A percentile compares a stretch with the other conserved stretches of the same genome.
These are phyloP conservation scores for Melinaea menophilus DNA, from an alignment of 2,888 invertebrate genomes.

Conservation along the genomic window DNA sequence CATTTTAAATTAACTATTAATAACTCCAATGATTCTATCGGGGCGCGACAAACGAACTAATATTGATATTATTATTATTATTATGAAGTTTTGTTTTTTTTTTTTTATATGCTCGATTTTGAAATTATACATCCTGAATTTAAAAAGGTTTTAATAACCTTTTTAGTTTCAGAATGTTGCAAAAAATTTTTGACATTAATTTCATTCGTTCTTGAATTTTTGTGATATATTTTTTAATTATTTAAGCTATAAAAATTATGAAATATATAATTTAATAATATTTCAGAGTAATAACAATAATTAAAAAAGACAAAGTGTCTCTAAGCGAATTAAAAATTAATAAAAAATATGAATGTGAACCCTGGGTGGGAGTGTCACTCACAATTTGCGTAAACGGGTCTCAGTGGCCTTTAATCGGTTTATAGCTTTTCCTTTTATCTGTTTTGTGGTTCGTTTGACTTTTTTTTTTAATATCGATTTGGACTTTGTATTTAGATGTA, in stretches of 20 bases:
- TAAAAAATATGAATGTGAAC: constrained; percentile 34
- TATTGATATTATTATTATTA: constrained; percentile 11
- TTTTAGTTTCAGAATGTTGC: too few species aligned
- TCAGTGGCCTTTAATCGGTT: constrained; percentile 59
- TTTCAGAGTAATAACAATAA: neutral
- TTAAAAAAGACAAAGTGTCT: constrained; percentile 18
- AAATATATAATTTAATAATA: neutral
- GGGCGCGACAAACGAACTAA: constrained; percentile 49
- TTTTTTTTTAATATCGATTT: neutral
- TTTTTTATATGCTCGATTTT: too few species aligned
- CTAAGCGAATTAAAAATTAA: constrained; percentile 29
- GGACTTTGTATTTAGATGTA: too few species aligned
- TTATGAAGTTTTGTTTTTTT: neutral
- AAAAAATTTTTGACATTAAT: too few species aligned
- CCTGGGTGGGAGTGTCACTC: constrained; percentile 53
- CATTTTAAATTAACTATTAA: constrained; percentile 71
- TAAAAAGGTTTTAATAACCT: too few species aligned
- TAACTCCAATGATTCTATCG: constrained; percentile 63
- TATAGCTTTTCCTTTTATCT: constrained; percentile 37
- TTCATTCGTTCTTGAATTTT: too few species aligned
- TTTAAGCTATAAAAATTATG: too few species aligned
- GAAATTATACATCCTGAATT: too few species aligned
- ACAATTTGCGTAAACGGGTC: constrained; percentile 57
- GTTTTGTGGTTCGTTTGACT: constrained; percentile 14
- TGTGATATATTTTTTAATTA: too few species aligned